Evolutionary conservation across 2,797 vertebrate species (phyloP).

Genomic region (Tenualosa thibaudeaui): DNA sequence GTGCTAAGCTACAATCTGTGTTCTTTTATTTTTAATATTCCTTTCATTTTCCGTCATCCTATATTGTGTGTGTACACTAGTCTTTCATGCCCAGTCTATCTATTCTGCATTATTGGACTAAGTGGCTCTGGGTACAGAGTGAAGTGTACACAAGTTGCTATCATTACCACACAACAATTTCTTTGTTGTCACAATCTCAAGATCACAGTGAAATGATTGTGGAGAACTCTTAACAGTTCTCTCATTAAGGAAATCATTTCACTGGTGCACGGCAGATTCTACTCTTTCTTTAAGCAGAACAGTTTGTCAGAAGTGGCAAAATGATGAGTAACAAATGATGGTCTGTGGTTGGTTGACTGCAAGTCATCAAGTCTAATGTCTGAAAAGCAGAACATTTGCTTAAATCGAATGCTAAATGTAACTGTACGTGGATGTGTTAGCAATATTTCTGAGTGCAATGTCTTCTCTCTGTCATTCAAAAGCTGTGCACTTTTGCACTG

Average conservation of each 20-base stretch:
- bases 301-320: not conserved
- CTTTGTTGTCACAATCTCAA: not conserved
- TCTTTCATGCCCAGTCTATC: not conserved
- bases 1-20: not conserved
- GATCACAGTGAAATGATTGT: not conserved
- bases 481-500: too few species aligned
- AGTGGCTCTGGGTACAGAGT: not conserved
- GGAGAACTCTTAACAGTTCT: not conserved
- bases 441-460: not conserved
- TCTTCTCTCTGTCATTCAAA: not conserved
- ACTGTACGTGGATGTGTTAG: not conserved
- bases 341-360: not conserved
- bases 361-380: not conserved
- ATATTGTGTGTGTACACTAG: not conserved
- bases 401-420: not conserved
- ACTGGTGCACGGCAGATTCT: not conserved
- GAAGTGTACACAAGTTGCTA: not conserved
- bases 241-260: not conserved
- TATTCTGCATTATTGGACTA: not conserved
- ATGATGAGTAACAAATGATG: not conserved
- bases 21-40: not conserved
- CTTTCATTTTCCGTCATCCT: not conserved
- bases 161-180: not conserved
- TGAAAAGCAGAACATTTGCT: not conserved
- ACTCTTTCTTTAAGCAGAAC: not conserved